Evolutionary conservation across 2,113 vertebrate species (phyloP), one percentile per base, ranked within the genome.

Genomic region (Bostrychus sinensis): DNA sequence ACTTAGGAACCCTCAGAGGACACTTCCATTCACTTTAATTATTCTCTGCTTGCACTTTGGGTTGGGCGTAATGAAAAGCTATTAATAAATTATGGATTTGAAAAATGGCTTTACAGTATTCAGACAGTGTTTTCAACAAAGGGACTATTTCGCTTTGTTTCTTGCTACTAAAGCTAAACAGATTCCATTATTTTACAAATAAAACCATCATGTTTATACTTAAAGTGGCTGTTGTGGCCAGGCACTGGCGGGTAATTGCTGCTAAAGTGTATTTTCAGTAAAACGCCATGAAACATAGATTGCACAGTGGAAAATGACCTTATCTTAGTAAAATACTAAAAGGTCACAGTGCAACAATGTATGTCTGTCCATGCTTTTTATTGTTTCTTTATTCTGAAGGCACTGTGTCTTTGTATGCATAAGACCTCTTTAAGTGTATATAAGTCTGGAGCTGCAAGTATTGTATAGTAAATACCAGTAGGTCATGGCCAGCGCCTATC

Each of bases 311-410:
- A 16, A 43, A 60, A 13, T 19, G 38, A 65, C 68, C 30, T 75
- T 50, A 8, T 72, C 67, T 61, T 10, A 17, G 17, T 58, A 14
- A 77, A 81, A 84, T 70, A 66, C 50, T 78, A 78, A 75, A 75
- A 70, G 70, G 64, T 75, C 78, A 62, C 5, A 51, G 39, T 28
- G 50, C 57, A 60, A 16, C 23, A 48, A 46, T 53, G 28, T 32
- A 50, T 23, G n/a, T 58, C 54, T 39, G 37, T 30, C 7, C 12
- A 28, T 2, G 10, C 20, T 23, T 11, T 37, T 20, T 7, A 41
- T n/a, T 17, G 59, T 19, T 23, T 56, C 23, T 55, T 14, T 28
- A 17, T 36, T 6, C 6, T 1, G 43, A 20, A 17, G 0, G 17
- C 5, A 43, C 22, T 28, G 17, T 36, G 25, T 37, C 4, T 11